These are phyloP conservation scores for Regulus satrapa DNA, from an alignment of 2,113 vertebrate species.

Conservation along the genomic window DNA sequence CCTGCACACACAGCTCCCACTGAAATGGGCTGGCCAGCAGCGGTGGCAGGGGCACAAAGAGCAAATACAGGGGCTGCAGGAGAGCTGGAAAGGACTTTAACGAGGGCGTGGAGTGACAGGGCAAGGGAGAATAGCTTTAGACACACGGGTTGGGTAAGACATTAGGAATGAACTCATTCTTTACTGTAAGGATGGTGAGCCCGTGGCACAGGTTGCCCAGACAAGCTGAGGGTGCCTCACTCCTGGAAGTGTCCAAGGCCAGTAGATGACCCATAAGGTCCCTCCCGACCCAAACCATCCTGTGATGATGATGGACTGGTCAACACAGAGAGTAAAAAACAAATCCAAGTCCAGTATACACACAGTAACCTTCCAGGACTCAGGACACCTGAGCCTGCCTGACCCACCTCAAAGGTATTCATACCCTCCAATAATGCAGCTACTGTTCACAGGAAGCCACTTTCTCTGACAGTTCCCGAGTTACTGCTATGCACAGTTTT, in stretches of 20 bases:
- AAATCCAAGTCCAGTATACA: not conserved
- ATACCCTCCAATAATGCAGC: not conserved
- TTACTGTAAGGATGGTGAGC: not conserved
- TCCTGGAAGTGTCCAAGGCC: not conserved
- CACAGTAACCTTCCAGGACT: not conserved
- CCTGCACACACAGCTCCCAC: not conserved
- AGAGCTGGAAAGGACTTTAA: not conserved
- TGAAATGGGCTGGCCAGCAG: not conserved
- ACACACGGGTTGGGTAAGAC: not conserved
- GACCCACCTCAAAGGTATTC: not conserved
- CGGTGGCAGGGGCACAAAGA: not conserved
- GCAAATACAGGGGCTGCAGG: not conserved
- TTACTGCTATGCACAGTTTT: not conserved
- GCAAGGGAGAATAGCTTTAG: not conserved
- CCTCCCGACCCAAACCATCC: not conserved
- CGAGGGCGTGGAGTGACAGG: not conserved
- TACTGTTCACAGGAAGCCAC: not conserved
- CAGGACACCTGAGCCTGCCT: not conserved
- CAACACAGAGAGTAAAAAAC: not conserved
- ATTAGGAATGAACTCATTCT: not conserved
- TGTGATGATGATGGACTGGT: not conserved
- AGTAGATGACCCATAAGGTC: not conserved
- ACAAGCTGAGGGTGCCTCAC: not conserved
- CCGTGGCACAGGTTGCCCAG: not conserved
- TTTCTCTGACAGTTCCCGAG: not conserved